These are phyloP conservation scores for Tenthredo mesomela DNA, from an alignment of 2,888 invertebrate genomes.

Conservation along the genomic window DNA sequence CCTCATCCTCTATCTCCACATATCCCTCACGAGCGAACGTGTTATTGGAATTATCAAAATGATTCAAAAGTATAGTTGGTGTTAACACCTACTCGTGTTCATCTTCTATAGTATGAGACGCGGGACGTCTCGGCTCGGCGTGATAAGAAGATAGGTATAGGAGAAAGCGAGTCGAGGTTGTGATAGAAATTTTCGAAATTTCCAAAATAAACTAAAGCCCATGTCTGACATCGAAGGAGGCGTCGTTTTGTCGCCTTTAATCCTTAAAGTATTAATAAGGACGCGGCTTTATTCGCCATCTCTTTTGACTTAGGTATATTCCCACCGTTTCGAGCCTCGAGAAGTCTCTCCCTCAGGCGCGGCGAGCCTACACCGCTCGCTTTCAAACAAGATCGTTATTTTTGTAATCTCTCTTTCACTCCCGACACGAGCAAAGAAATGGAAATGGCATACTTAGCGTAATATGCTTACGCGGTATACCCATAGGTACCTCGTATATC, in stretches of 20 bases:
- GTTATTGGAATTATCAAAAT: conserved; percentile 40
- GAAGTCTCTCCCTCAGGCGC: background rate
- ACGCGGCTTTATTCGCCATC: background rate
- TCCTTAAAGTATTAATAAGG: conserved; percentile 7
- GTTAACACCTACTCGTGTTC: background rate
- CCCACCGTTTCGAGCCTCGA: background rate
- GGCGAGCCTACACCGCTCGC: background rate
- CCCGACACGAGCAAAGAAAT: conserved; percentile 30
- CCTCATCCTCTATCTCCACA: conserved; percentile 7
- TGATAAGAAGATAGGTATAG: background rate
- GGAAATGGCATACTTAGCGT: conserved; percentile 27
- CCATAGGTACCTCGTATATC: background rate
- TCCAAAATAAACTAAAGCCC: background rate
- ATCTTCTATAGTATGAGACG: background rate
- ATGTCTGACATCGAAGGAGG: background rate
- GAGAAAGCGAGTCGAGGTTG: background rate
- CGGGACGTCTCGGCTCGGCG: too few relatives aligned
- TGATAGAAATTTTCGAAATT: background rate
- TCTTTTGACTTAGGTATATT: conserved; percentile 7
- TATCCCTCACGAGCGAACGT: background rate
- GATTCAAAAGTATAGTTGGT: conserved; percentile 6
- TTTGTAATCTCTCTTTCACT: conserved; percentile 46
- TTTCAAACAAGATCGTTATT: conserved; percentile 46
- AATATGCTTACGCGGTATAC: conserved; percentile 2
- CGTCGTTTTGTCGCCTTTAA: conserved; percentile 14